Evolutionary conservation across 2,888 invertebrate species (phyloP).

Genomic region (Dynastes grantii): DNA sequence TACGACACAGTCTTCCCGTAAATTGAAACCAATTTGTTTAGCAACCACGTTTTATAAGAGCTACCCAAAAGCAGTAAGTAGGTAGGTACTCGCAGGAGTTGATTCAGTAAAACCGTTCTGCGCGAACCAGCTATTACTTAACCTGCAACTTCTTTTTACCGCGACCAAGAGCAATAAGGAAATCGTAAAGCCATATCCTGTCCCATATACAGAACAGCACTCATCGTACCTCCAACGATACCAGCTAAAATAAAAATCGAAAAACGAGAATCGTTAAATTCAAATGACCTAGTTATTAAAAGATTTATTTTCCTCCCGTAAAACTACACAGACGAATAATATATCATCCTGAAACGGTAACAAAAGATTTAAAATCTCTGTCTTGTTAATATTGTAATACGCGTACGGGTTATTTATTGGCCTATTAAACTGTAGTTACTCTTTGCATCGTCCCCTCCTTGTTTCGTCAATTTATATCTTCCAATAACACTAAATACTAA

Average conservation of each 20-base stretch:
- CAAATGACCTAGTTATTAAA: slow-evolving; percentile 39
- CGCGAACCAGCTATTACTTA: slow-evolving; percentile 29
- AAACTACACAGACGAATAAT: neutral
- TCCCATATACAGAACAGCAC: slow-evolving; percentile 36
- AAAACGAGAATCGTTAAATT: slow-evolving; percentile 34
- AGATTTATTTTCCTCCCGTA: slow-evolving; percentile 28
- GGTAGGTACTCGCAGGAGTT: slow-evolving; percentile 13
- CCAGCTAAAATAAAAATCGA: slow-evolving; percentile 1
- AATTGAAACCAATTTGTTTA: slow-evolving; percentile 34
- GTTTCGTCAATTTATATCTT: slow-evolving; percentile 12
- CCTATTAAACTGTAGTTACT: slow-evolving; percentile 33
- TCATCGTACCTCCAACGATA: slow-evolving; percentile 19
- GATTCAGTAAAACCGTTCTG: slow-evolving; percentile 20
- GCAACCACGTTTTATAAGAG: slow-evolving; percentile 30
- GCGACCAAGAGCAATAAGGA: slow-evolving; percentile 42
- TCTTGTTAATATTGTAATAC: slow-evolving; percentile 16
- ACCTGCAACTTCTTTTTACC: slow-evolving; percentile 13
- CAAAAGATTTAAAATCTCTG: slow-evolving; percentile 33
- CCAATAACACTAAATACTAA: slow-evolving; percentile 1
- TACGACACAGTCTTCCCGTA: neutral
- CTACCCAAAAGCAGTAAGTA: slow-evolving; percentile 16
- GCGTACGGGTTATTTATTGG: slow-evolving; percentile 28
- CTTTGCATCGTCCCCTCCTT: slow-evolving; percentile 6
- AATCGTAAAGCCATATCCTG: slow-evolving; percentile 40
- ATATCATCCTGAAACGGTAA: slow-evolving; percentile 29